These are phyloP conservation scores for Strigamia transsilvanica DNA, from an alignment of 2,888 invertebrate genomes.

Conservation along the genomic window DNA sequence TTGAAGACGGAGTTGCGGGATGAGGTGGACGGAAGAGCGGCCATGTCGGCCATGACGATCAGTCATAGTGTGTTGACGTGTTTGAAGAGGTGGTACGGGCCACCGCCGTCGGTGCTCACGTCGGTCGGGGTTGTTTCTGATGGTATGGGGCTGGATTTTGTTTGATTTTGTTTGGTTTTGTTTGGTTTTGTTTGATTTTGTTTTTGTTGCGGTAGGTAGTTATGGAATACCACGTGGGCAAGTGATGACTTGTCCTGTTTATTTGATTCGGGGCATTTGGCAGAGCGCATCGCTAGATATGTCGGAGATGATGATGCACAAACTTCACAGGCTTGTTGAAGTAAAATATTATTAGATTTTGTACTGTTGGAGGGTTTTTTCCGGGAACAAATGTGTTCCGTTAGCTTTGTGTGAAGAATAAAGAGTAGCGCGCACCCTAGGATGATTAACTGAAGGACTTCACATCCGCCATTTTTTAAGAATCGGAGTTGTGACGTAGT, in stretches of 20 bases:
- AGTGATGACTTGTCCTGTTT: conserved; percentile 45
- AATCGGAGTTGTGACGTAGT: no score
- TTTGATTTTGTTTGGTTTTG: neutral
- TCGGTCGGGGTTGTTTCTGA: conserved; percentile 50
- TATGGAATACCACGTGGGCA: conserved; percentile 33
- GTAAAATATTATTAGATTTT: neutral
- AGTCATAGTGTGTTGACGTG: neutral
- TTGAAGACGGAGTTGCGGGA: conserved; percentile 22
- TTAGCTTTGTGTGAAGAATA: no score
- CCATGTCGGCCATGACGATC: neutral
- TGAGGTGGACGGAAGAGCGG: neutral
- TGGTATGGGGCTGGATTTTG: neutral
- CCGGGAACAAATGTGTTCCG: no score
- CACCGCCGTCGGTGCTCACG: neutral
- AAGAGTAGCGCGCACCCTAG: no score
- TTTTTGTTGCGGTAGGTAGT: neutral
- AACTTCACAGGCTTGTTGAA: neutral
- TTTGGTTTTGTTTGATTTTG: neutral
- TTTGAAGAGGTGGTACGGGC: conserved; percentile 45
- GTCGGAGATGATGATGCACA: neutral
- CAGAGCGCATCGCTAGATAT: neutral
- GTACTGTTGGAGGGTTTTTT: no score
- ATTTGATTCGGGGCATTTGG: neutral
- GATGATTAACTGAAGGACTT: no score
- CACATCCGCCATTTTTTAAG: no score